phyloP scores from a whole-genome alignment of 1,140 invertebrate genomes.

The Parapsyche elsis region DNA sequence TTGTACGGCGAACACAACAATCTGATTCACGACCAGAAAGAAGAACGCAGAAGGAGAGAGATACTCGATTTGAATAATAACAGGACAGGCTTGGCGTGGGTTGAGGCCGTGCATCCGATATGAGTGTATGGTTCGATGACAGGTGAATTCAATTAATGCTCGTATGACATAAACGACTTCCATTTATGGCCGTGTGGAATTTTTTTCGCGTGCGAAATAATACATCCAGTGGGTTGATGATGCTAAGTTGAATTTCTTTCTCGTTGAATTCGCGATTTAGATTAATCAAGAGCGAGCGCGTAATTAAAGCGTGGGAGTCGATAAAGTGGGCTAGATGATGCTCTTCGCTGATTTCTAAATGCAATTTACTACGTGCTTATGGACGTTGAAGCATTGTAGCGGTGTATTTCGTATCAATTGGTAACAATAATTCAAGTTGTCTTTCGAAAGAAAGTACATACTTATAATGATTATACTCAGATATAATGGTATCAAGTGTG shows the following conservation, averaged over 20 bases:
- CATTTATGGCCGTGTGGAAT: no score
- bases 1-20: constrained; percentile 26
- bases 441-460: no score
- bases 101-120: constrained; percentile 12
- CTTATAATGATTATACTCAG: no score
- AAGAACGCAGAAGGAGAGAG: constrained; percentile 16
- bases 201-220: no score
- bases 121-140: constrained; percentile 16
- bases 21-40: constrained; percentile 37
- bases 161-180: not conserved
- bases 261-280: no score
- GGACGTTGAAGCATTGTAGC: not conserved
- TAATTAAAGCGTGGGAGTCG: not conserved
- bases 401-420: no score
- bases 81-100: constrained; percentile 35
- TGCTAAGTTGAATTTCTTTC: no score
- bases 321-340: not conserved
- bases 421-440: no score
- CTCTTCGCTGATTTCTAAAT: not conserved
- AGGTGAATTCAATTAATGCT: constrained; percentile 32
- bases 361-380: not conserved
- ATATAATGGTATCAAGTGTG: no score
- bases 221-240: no score
- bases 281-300: not conserved
- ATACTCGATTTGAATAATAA: constrained; percentile 39